phyloP scores from a whole-genome alignment of 2,888 invertebrate genomes.

The Melanargia galathea region DNA sequence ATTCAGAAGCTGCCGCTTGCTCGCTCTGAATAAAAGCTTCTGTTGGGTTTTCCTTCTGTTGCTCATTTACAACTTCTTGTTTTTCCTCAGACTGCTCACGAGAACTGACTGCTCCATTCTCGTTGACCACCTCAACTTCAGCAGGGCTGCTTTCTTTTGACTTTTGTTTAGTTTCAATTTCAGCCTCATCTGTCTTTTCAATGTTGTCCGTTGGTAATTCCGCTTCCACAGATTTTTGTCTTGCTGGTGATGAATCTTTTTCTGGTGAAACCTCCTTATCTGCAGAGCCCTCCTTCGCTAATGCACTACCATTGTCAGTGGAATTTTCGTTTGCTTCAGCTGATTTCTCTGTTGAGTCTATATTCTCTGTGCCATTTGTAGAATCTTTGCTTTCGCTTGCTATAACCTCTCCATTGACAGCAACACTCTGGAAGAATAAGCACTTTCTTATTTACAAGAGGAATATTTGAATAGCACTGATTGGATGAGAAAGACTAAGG shows the following conservation, averaged over 20 bases:
- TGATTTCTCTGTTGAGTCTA: slow-evolving; percentile 34
- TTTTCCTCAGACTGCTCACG: slow-evolving; percentile 72
- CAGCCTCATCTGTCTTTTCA: slow-evolving; percentile 53
- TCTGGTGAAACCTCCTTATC: slow-evolving; percentile 49
- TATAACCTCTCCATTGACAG: slow-evolving; percentile 66
- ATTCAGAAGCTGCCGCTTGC: slow-evolving; percentile 66
- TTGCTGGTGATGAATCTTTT: slow-evolving; percentile 50
- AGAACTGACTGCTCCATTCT: slow-evolving; percentile 72
- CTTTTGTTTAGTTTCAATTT: slow-evolving; percentile 52
- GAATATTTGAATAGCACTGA: neutral
- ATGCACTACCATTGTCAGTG: slow-evolving; percentile 31
- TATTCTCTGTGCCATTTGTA: slow-evolving; percentile 56
- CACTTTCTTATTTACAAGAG: neutral
- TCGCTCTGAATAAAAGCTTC: slow-evolving; percentile 74
- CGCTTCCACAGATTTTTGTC: slow-evolving; percentile 56
- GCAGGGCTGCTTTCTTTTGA: slow-evolving; percentile 64
- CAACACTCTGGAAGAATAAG: slow-evolving; percentile 26
- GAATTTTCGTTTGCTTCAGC: slow-evolving; percentile 44
- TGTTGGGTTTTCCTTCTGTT: slow-evolving; percentile 66
- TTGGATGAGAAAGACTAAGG: too few species aligned
- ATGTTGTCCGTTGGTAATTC: slow-evolving; percentile 46
- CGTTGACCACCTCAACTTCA: slow-evolving; percentile 60
- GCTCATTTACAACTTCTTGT: slow-evolving; percentile 49
- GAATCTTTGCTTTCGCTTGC: slow-evolving; percentile 51
- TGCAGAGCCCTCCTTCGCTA: slow-evolving; percentile 44